Evolutionary conservation across 2,888 invertebrate species (phyloP), one percentile per base, ranked within the genome.

Genomic region (Trachelus stipa): DNA sequence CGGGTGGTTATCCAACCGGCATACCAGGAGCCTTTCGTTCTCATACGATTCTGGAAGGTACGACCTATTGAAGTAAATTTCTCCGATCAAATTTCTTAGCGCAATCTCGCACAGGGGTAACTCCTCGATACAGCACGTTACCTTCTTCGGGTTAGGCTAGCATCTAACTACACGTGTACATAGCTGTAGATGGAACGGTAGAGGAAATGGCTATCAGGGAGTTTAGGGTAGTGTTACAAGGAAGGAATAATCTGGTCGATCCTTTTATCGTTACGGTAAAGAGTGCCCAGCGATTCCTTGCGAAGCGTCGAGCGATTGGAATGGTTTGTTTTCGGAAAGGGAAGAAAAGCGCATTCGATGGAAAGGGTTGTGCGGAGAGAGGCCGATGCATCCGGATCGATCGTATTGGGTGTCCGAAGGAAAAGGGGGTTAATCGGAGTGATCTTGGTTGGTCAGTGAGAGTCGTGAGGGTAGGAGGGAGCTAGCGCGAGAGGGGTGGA

Each of bases 401-500:
- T 56, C 56, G 56, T 56, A 23, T 23, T 23, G 56, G 56, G 15
- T 56, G 56, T 56, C 56, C 56, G 15, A 23, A 56, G 56, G 56
- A 56, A 56, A 56, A 23, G 23, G 6, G 23, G 23, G 56, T 23
- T 23, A 56, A 56, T 56, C 56, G 56, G 9, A 56, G 23, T 56
- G 56, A 56, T 56, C 56, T 56, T 56, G 56, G 23, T 56, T 56
- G 56, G 56, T 56, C 56, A 56, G 56, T 56, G 56, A 40, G 23
- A 40, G 15, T 40, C 40, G 15, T 15, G 78, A 69, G 68, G 35
- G 73, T 73, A 56, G 76, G 75, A 68, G 40, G 76, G 75, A 74
- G 34, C 11, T 68, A 37, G 34, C 12, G 11, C 12, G 6, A 68
- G 23, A 33, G 69, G 30, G 23, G 23, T 4, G 35, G 12, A 75